These are phyloP conservation scores for Rapana venosa DNA, from an alignment of 2,888 invertebrate genomes.

Conservation along the genomic window DNA sequence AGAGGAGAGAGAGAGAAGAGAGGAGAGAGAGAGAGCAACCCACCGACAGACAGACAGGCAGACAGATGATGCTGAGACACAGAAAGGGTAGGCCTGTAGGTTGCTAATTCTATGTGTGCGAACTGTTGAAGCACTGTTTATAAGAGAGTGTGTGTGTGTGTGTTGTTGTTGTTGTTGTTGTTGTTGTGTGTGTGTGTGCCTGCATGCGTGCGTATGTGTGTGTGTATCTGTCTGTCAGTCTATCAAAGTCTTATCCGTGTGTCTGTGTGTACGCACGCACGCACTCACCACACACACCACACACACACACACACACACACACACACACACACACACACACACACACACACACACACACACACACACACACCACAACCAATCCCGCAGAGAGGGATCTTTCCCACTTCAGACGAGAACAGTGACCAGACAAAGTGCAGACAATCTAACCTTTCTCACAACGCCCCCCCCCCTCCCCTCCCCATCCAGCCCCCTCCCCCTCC, in stretches of 20 bases:
- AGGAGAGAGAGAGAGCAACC: slow-evolving; percentile 1
- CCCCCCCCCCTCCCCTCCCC: too few species aligned
- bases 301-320: not conserved
- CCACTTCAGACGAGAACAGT: not conserved
- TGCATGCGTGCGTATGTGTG: not conserved
- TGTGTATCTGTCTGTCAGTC: not conserved
- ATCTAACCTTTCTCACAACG: too few species aligned
- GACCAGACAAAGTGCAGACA: not conserved
- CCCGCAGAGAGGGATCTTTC: not conserved
- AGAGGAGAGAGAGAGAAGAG: not conserved
- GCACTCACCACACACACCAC: not conserved
- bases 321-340: not conserved
- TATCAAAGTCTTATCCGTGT: not conserved
- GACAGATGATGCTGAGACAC: not conserved
- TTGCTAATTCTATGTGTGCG: not conserved
- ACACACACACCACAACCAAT: not conserved
- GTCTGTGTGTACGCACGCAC: not conserved
- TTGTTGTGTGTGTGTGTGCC: not conserved
- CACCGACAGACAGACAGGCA: slow-evolving; percentile 11
- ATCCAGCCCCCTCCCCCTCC: too few species aligned
- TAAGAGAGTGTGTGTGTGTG: not conserved
- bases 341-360: not conserved
- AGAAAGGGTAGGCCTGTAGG: not conserved
- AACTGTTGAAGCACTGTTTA: not conserved
- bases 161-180: not conserved